Evolutionary conservation across 2,797 vertebrate species (phyloP).

Genomic region (Poecilia velifera): DNA sequence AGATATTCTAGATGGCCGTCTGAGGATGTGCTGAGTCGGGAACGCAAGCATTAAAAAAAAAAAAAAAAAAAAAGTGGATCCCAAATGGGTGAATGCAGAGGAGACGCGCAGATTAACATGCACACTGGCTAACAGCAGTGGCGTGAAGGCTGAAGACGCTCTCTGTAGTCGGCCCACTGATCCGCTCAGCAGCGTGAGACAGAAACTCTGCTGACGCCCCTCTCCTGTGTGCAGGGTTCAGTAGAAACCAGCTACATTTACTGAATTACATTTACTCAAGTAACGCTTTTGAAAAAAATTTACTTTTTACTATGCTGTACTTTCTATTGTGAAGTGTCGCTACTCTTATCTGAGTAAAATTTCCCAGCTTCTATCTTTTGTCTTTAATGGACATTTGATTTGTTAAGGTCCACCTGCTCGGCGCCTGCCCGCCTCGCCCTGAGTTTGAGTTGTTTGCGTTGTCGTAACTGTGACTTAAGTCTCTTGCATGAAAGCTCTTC

Average conservation of each 20-base stretch:
- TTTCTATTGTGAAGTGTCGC: no score
- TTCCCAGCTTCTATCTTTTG: no score
- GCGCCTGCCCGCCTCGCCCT: no score
- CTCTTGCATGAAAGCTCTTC: no score
- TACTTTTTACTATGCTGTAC: no score
- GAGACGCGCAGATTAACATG: slow-evolving; percentile 33
- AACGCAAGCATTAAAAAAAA: slow-evolving; percentile 8
- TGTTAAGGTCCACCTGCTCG: no score
- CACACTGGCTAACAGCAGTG: slow-evolving; percentile 18
- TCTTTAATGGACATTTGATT: not conserved
- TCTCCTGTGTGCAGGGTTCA: not conserved
- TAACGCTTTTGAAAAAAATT: no score
- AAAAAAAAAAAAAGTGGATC: not conserved
- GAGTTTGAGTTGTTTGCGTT: no score
- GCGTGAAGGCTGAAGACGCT: slow-evolving; percentile 32
- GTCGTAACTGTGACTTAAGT: no score
- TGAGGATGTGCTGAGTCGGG: slow-evolving; percentile 18
- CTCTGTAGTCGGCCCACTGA: slow-evolving; percentile 23
- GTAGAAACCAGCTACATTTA: no score
- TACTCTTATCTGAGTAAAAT: no score
- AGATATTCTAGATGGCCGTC: slow-evolving; percentile 39
- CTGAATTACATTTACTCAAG: no score
- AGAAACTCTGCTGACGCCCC: slow-evolving; percentile 9
- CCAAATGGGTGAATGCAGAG: slow-evolving; percentile 9
- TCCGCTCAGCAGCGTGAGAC: slow-evolving; percentile 41